Conservation (phyloP, 2,888 invertebrate species). For the Cheilosia scutellata region DNA sequence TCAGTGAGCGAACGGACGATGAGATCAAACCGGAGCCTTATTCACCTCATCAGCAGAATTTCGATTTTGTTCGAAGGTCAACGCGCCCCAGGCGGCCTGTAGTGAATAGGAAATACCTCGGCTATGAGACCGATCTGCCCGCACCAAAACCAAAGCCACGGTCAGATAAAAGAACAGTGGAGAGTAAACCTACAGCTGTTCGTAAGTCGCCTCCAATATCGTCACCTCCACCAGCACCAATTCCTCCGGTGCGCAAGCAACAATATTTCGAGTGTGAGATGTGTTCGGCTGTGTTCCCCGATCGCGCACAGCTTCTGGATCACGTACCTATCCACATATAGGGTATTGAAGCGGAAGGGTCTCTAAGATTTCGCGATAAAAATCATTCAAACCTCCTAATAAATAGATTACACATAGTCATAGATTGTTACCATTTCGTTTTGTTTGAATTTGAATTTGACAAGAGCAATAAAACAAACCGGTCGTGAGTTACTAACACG, state of each 20-base stretch:
- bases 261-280: slow-evolving; percentile 91
- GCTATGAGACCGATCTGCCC: slow-evolving; percentile 77
- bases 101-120: slow-evolving; percentile 79
- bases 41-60: slow-evolving; percentile 53
- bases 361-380: slow-evolving; percentile 33
- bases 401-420: slow-evolving; percentile 45
- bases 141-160: slow-evolving; percentile 43
- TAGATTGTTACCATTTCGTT: slow-evolving; percentile 37
- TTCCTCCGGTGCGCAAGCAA: slow-evolving; percentile 75
- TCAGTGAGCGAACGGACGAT: slow-evolving; percentile 78
- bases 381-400: slow-evolving; percentile 51
- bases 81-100: slow-evolving; percentile 55
- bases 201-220: slow-evolving; percentile 23
- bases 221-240: slow-evolving; percentile 34
- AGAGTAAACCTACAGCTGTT: slow-evolving; percentile 24
- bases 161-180: slow-evolving; percentile 25
- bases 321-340: slow-evolving; percentile 93
- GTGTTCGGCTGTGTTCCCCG: slow-evolving; percentile 91
- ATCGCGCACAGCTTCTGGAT: slow-evolving; percentile 89
- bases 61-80: slow-evolving; percentile 57
- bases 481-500: slow-evolving; percentile 45
- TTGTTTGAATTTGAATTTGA: slow-evolving; percentile 45
- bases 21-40: slow-evolving; percentile 51
- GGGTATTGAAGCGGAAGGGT: slow-evolving; percentile 1
- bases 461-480: slow-evolving; percentile 56